phyloP scores from a whole-genome alignment of 2,113 vertebrate genomes.

The Oryzias melastigma region DNA sequence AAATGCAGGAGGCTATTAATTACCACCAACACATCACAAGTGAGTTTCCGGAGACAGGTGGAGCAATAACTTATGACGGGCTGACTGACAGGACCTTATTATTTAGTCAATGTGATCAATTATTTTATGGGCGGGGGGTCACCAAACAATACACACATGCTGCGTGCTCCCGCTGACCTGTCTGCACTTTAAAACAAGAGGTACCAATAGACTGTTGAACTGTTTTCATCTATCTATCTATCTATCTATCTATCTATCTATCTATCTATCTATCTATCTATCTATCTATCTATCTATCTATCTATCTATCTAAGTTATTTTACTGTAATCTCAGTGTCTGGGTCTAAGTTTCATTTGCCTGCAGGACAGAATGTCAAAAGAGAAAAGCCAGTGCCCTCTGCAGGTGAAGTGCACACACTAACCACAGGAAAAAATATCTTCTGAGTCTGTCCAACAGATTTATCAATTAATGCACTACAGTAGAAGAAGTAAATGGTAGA shows the following conservation, averaged over 20 bases:
- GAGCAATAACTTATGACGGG: slow-evolving; percentile 33
- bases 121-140: slow-evolving; percentile 38
- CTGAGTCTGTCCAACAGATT: background rate
- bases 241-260: slow-evolving; percentile 35
- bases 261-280: slow-evolving; percentile 47
- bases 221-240: slow-evolving; percentile 14
- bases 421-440: background rate
- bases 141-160: slow-evolving; percentile 27
- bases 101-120: slow-evolving; percentile 61
- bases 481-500: no score
- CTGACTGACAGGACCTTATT: slow-evolving; percentile 57
- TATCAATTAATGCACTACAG: background rate
- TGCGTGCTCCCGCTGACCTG: background rate
- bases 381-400: slow-evolving; percentile 72
- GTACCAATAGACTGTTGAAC: slow-evolving; percentile 8
- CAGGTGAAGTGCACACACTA: slow-evolving; percentile 38
- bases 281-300: slow-evolving; percentile 36
- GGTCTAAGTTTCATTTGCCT: slow-evolving; percentile 1
- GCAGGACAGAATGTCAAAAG: slow-evolving; percentile 44
- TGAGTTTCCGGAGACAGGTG: slow-evolving; percentile 40
- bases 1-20: slow-evolving; percentile 28
- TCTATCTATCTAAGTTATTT: slow-evolving; percentile 31
- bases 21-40: slow-evolving; percentile 23
- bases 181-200: slow-evolving; percentile 25
- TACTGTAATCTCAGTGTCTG: background rate